Evolutionary conservation across 2,113 vertebrate species (phyloP), one percentile per base, ranked within the genome.

Genomic region (Pagrus major): DNA sequence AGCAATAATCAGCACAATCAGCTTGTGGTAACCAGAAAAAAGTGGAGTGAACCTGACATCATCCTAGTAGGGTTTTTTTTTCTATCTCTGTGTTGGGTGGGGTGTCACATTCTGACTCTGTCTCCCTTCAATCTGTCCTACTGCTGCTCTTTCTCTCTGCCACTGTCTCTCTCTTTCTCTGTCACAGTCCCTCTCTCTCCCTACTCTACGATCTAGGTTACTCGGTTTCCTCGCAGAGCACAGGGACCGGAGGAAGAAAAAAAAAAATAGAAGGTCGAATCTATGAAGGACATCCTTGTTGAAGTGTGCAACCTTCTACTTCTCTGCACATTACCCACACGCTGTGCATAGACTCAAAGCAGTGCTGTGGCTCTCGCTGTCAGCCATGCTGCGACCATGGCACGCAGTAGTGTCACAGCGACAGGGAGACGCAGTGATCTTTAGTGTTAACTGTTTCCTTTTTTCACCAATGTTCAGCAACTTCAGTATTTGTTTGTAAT

Each of bases 241-340:
- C 90, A 90, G 94, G 94, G 94, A 95, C 90, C 80, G 11, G 83
- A 84, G 88, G 77, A 86, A 71, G 61, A 81, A 67, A 86, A 80
- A 87, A 85, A 87, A 78, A 85, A 83, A 73, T 85, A 91, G 92
- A 94, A 94, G 94, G 95, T 95, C 86, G 90, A 93, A 90, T 93
- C 88, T 93, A 86, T 95, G 93, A 95, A 95, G 94, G 94, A 93
- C 94, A 95, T 94, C 88, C 88, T 94, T 92, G 93, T 89, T 92
- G 90, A 94, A 93, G 89, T 89, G 90, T 89, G 88, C 87, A 91
- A 91, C 91, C 88, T 92, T 95, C 81, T 85, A 86, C 79, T 93
- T 86, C 86, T 87, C 66, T 77, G 85, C 75, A 91, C 88, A 89
- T 90, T 85, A 88, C 80, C 81, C 85, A 72, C 91, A 77, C 42